Conservation (phyloP, 2,113 vertebrate genomes). For the Toxotes chatareus region DNA sequence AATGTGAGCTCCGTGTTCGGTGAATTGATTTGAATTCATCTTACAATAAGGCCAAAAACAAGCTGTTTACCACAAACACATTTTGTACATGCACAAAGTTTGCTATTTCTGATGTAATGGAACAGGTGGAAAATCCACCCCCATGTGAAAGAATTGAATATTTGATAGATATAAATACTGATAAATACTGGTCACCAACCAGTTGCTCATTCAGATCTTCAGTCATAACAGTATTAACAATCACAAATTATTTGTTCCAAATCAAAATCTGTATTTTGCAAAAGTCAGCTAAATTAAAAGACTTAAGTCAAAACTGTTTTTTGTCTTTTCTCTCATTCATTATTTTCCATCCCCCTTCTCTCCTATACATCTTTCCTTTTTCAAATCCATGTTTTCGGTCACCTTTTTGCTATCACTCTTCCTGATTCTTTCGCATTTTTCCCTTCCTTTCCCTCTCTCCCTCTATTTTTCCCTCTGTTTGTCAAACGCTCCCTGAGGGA, state of each 20-base stretch:
- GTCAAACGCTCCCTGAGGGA: constrained; percentile 80
- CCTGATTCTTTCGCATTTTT: constrained; percentile 11
- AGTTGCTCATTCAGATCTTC: not conserved
- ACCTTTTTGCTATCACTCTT: constrained; percentile 65
- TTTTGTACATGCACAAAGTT: not conserved
- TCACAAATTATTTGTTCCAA: not conserved
- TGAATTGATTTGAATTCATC: constrained; percentile 17
- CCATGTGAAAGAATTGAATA: not conserved
- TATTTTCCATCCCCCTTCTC: not conserved
- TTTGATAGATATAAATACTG: not conserved
- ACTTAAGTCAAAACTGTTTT: not conserved
- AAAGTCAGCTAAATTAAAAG: not conserved
- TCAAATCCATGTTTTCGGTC: not conserved
- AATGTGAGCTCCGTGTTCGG: constrained; percentile 21
- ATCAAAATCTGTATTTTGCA: too few relatives aligned
- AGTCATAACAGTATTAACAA: not conserved
- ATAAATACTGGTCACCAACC: not conserved
- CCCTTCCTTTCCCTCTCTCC: constrained; percentile 57
- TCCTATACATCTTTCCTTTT: not conserved
- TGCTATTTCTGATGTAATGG: constrained; percentile 1
- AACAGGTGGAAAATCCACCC: constrained; percentile 6
- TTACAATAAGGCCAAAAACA: not conserved
- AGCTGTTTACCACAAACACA: not conserved
- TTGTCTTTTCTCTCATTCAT: not conserved
- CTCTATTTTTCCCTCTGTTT: constrained; percentile 68